These are phyloP conservation scores for Dryobotodes eremita DNA, from an alignment of 2,888 invertebrate species.

Conservation along the genomic window DNA sequence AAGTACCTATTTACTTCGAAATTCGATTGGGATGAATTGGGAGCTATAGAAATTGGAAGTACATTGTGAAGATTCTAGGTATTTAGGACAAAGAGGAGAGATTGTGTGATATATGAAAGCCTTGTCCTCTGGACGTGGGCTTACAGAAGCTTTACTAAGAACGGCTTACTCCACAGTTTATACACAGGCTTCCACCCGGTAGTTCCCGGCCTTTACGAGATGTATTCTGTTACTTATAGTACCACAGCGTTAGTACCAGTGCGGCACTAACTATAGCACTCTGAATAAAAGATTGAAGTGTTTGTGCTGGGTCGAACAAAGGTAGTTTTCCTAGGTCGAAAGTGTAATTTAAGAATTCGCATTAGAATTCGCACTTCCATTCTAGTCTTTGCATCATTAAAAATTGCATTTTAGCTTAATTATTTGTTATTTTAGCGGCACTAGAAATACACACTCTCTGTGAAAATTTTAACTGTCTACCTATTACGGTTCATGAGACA, in stretches of 20 bases:
- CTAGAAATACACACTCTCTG: too few species aligned
- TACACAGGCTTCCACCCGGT: slow-evolving; percentile 13
- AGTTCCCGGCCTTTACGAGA: slow-evolving; percentile 17
- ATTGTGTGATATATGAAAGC: slow-evolving; percentile 23
- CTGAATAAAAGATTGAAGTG: slow-evolving; percentile 48
- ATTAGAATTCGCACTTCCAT: background rate
- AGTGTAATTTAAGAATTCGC: slow-evolving; percentile 23
- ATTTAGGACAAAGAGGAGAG: background rate
- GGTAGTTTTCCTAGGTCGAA: background rate
- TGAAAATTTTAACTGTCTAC: too few species aligned
- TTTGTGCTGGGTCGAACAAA: background rate
- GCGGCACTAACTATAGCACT: slow-evolving; percentile 10
- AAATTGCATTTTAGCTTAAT: too few species aligned
- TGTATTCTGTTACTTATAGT: slow-evolving; percentile 29
- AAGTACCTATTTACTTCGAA: background rate
- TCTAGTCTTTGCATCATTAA: background rate
- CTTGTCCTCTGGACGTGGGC: slow-evolving; percentile 33
- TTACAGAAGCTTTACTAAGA: slow-evolving; percentile 29
- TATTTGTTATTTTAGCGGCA: too few species aligned
- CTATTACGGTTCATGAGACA: too few species aligned
- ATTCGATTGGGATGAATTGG: slow-evolving; percentile 15
- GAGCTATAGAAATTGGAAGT: background rate
- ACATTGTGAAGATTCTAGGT: slow-evolving; percentile 3
- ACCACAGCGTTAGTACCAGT: slow-evolving; percentile 12
- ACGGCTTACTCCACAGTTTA: slow-evolving; percentile 37